Conservation (phyloP, 2,888 invertebrate genomes). For the Cetonia aurata region DNA sequence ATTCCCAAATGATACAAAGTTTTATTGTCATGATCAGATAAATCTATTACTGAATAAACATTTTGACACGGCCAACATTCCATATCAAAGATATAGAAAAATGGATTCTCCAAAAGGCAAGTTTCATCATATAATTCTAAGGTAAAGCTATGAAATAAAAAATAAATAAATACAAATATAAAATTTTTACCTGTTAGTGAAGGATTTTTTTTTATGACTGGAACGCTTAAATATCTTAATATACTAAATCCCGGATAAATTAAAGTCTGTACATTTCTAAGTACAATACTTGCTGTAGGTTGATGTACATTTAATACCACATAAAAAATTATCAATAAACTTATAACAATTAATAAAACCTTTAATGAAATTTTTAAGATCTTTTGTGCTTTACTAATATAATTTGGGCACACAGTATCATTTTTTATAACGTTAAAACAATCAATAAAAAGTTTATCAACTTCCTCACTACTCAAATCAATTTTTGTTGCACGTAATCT, state of each 20-base stretch:
- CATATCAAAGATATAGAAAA: conserved; percentile 83
- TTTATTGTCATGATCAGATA: conserved; percentile 71
- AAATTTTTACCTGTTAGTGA: conserved; percentile 75
- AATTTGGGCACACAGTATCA: conserved; percentile 50
- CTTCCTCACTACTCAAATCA: conserved; percentile 74
- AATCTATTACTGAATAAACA: conserved; percentile 76
- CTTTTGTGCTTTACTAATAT: conserved; percentile 40
- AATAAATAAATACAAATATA: conserved; percentile 6
- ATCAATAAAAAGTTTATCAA: conserved; percentile 72
- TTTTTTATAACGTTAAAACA: conserved; percentile 68
- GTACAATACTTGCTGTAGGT: conserved; percentile 74
- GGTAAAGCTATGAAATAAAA: conserved; percentile 35
- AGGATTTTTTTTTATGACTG: conserved; percentile 81
- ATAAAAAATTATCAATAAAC: conserved; percentile 64
- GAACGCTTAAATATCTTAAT: conserved; percentile 80
- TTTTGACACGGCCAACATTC: conserved; percentile 87
- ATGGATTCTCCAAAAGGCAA: conserved; percentile 86
- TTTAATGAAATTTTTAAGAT: conserved; percentile 47
- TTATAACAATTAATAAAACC: conserved; percentile 56
- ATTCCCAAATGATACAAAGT: conserved; percentile 70
- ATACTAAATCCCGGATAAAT: conserved; percentile 85
- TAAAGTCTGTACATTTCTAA: conserved; percentile 82
- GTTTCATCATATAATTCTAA: conserved; percentile 86
- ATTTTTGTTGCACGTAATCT: conserved; percentile 71
- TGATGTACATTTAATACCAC: conserved; percentile 71